Percentiles rank a stretch among this genome's conserved stretches.
Conservation (phyloP, 1,140 invertebrate species). For the Megalopta genalis region DNA sequence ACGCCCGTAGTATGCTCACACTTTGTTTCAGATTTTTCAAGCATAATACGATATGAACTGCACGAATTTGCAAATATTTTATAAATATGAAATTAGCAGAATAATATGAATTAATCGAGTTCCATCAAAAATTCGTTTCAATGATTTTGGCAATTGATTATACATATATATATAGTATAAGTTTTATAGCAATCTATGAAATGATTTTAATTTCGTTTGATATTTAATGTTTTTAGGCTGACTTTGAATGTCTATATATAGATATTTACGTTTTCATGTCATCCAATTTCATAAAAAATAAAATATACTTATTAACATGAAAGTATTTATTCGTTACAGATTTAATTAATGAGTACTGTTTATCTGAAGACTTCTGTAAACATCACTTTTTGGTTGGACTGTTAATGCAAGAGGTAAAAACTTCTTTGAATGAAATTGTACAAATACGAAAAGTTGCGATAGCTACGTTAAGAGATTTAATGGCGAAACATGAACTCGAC, state of each 20-base stretch:
- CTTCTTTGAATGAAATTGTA: conserved; percentile 90
- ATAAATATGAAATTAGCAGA: background rate
- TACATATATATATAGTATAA: background rate
- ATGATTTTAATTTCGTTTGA: conserved; percentile 28
- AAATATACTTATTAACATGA: conserved; percentile 25
- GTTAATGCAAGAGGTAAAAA: conserved; percentile 87
- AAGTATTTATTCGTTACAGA: conserved; percentile 76
- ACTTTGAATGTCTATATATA: conserved; percentile 23
- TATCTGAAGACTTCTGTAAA: conserved; percentile 91
- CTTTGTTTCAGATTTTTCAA: conserved; percentile 6
- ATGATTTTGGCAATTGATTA: background rate
- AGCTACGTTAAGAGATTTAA: conserved; percentile 88
- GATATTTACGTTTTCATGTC: conserved; percentile 20
- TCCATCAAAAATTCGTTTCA: background rate
- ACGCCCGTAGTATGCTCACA: background rate
- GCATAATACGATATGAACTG: background rate
- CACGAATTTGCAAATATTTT: conserved; percentile 31
- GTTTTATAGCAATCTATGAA: background rate
- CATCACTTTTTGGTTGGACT: conserved; percentile 94
- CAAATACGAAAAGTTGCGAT: conserved; percentile 90
- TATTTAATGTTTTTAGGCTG: conserved; percentile 30
- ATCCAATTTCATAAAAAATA: background rate
- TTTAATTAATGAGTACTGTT: conserved; percentile 82
- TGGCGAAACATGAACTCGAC: conserved; percentile 97
- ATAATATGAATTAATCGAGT: background rate